Base-by-base conservation (phyloP, 2,797 vertebrate species). In the Sebastes vulpes region DNA sequence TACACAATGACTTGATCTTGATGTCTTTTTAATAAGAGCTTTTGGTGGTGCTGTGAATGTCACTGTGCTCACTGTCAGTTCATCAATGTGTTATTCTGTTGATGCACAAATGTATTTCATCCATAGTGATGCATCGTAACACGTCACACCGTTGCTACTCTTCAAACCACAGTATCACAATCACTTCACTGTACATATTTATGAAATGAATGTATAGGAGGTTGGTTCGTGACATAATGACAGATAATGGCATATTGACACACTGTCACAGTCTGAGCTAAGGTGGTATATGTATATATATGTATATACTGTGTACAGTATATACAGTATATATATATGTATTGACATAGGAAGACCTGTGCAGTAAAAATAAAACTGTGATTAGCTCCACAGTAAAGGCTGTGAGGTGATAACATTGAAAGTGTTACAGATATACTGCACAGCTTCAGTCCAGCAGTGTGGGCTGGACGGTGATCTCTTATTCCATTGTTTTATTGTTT, bases 1-100 rank as follows among this genome's bases (percentile, higher is more conserved):
- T 35, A 31, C 29, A 69, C 50, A 74, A 48, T 67, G 29, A 70
- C 46, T 71, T 18, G 7, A 59, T 48, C 2, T 3, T 66, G 32
- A 58, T 76, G 72, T 82, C 72, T 77, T 75, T 72, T 60, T 71
- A 61, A 68, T 71, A 61, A 68, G 18, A 60, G 18, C 14, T 46
- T 53, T 35, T 56, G 6, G 3, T 16, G 23, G 12, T 46, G 29
- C 29, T 77, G 42, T 77, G 42, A 70, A 35, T 75, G 14, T 69
- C 29, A 26, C 25, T 58, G 65, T 57, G 21, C 21, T 2, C 16
- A 46, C 46, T 57, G 9, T 61, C 18, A 42, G 5, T 29, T 52
- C 14, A 50, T 21, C 23, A 25, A 53, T 16, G 18, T 68, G 16
- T 31, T 52, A 25, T 38, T 65, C 9, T 72, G 5, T 57, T 20